phyloP scores from a whole-genome alignment of 2,797 vertebrate genomes.

The Sebastes kiyomatsui region DNA sequence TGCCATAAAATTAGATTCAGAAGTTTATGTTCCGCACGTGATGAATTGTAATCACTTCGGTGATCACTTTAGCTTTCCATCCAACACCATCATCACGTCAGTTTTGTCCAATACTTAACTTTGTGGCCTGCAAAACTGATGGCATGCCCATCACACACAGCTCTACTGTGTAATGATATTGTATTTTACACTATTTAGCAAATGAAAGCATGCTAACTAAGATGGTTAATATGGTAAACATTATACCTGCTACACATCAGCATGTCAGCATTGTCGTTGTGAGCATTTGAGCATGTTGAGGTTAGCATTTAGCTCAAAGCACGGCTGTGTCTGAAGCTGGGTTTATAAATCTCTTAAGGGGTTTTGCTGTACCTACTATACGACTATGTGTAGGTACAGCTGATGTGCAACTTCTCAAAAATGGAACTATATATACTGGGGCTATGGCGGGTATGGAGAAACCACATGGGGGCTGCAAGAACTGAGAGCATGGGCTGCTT shows the following conservation, averaged over 20 bases:
- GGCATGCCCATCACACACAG: not conserved
- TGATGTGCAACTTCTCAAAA: not conserved
- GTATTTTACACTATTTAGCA: not conserved
- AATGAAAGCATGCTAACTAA: not conserved
- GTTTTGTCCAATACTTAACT: not conserved
- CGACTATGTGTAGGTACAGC: not conserved
- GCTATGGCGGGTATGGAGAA: not conserved
- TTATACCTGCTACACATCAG: not conserved
- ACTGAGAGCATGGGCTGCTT: not conserved
- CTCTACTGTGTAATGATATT: not conserved
- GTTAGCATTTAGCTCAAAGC: not conserved
- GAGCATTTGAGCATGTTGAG: not conserved
- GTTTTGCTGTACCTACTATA: not conserved
- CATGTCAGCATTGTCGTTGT: not conserved
- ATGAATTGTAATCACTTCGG: not conserved
- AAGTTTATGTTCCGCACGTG: not conserved
- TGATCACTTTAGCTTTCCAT: not conserved
- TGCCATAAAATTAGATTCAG: not conserved
- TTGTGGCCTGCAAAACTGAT: not conserved
- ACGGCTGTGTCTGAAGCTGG: not conserved
- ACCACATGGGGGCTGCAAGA: not conserved
- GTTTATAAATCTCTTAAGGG: not conserved
- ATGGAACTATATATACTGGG: not conserved
- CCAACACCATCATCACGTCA: not conserved
- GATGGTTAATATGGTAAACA: not conserved